Evolutionary conservation across 2,113 vertebrate species (phyloP), one percentile per base, ranked within the genome.

Genomic region (Podarcis raffonei): DNA sequence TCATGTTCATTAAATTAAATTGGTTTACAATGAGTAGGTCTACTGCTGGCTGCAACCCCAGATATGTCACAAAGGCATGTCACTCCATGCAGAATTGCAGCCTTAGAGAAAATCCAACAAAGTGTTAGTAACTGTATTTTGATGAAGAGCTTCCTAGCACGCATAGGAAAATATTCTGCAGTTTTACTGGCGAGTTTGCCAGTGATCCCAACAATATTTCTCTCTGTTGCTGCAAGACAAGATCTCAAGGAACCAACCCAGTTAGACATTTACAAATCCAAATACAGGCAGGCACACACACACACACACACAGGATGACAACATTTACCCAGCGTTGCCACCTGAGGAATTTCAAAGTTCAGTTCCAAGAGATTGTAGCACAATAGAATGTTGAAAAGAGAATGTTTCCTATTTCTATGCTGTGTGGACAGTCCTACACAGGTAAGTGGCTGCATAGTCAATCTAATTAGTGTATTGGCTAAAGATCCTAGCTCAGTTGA

Each of bases 381-480:
- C 74, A 75, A 35, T 20, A 84, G 22, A 37, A 79, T 99, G 96
- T 99, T 99, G 16, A 99, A 98, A 69, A 99, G 96, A 94, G 99
- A 99, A 78, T 98, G 99, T 89, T 99, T 99, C 84, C 98, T 98
- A 53, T 98, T 99, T 84, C 98, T 98, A 98, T 98, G 99, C 95
- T 99, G 99, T 20, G 98, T 98, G 1, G 99, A 99, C 12, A 99
- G 95, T 39, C 98, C 98, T 65, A 99, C 98, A 75, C 98, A 99
- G 91, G 99, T 98, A 59, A 98, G 98, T 0, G 98, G 98, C 95
- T 99, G 98, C 98, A 99, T 99, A 92, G 98, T 98, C 72, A 98
- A 98, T 84, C 99, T 98, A 23, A 98, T 99, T 32, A 99, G 96
- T 90, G 99, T 99, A 92, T 99, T 98, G 5, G 98, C 98, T 88